Evolutionary conservation across 2,797 vertebrate genomes (phyloP).

Genomic region (Chelon auratus): DNA sequence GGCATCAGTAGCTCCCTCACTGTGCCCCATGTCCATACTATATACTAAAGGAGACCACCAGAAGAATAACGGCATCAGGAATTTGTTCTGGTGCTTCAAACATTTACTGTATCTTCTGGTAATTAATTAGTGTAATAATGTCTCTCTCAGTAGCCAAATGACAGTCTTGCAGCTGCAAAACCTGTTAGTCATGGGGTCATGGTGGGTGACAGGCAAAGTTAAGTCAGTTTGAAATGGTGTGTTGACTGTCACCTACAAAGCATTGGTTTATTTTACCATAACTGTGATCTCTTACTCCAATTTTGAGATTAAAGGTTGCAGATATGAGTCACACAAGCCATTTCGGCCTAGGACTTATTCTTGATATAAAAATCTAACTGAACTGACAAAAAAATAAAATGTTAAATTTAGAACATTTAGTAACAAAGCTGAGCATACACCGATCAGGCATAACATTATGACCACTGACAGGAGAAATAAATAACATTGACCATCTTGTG

Average conservation of each 20-base stretch:
- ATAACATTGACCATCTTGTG: no score
- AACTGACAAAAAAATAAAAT: background rate
- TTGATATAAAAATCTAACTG: background rate
- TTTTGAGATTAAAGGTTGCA: background rate
- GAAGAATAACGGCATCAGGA: background rate
- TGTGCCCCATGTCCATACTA: conserved; percentile 7
- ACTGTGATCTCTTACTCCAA: background rate
- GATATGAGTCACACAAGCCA: background rate
- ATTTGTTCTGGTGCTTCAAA: background rate
- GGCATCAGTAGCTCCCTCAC: conserved; percentile 15
- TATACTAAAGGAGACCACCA: background rate
- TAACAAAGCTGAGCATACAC: background rate
- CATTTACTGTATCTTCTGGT: background rate
- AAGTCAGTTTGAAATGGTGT: background rate
- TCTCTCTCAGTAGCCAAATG: background rate
- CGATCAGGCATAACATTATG: no score
- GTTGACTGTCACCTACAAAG: no score
- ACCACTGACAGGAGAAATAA: no score
- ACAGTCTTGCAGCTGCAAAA: background rate
- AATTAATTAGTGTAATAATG: background rate
- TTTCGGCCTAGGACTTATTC: background rate
- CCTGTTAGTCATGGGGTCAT: background rate
- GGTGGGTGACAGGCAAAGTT: background rate
- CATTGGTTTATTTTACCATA: background rate
- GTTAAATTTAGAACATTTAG: background rate